Conservation (phyloP, 2,888 invertebrate species). For the Aleiodes alternator region DNA sequence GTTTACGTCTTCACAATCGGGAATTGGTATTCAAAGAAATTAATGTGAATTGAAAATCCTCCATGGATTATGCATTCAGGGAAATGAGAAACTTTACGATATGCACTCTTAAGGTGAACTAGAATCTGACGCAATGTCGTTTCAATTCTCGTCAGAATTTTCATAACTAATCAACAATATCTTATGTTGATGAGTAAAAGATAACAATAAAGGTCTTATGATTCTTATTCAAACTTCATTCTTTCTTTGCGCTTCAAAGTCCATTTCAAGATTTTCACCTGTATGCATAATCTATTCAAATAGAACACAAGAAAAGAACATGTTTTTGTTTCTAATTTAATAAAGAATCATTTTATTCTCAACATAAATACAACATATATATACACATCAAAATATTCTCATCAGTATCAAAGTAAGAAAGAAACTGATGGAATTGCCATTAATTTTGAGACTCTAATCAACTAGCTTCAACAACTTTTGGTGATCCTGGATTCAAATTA, state of each 20-base stretch:
- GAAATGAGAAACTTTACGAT: conserved; percentile 60
- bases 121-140: conserved; percentile 74
- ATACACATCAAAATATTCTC: background rate
- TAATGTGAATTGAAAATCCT: background rate
- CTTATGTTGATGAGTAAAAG: conserved; percentile 34
- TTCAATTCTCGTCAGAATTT: conserved; percentile 66
- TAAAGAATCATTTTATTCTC: too few relatives aligned
- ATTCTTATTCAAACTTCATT: background rate
- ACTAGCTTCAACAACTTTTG: conserved; percentile 48
- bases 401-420: background rate
- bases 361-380: background rate
- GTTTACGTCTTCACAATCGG: too few relatives aligned
- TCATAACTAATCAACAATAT: conserved; percentile 57
- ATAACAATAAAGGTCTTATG: background rate
- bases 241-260: background rate
- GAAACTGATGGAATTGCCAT: background rate
- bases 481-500: conserved; percentile 81
- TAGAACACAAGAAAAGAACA: too few relatives aligned
- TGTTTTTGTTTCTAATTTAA: too few relatives aligned
- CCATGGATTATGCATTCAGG: conserved; percentile 62
- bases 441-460: conserved; percentile 27
- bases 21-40: too few relatives aligned
- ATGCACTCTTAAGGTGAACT: conserved; percentile 68
- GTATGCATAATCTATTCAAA: too few relatives aligned
- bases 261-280: too few relatives aligned